A percentile compares a stretch with the other conserved stretches of the same genome.
These are phyloP conservation scores for Helicoverpa assulta DNA, from an alignment of 2,888 invertebrate species.

Conservation along the genomic window DNA sequence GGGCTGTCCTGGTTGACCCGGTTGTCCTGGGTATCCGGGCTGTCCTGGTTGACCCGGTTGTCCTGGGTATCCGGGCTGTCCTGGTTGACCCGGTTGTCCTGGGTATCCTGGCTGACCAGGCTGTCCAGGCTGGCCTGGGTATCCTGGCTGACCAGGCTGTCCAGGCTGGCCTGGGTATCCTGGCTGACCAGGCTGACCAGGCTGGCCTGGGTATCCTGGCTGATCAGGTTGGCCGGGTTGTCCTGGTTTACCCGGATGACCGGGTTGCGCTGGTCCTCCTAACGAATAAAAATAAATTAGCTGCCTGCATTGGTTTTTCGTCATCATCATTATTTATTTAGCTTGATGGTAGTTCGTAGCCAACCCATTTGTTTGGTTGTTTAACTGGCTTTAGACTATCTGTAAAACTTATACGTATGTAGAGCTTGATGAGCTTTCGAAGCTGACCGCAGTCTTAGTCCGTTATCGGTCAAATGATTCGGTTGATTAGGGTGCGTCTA, in stretches of 20 bases:
- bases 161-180: too few species aligned
- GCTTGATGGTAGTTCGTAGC: too few species aligned
- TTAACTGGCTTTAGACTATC: too few species aligned
- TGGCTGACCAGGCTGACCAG: slow-evolving; percentile 48
- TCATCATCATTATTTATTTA: too few species aligned
- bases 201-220: slow-evolving; percentile 69
- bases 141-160: background rate
- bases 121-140: background rate
- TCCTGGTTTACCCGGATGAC: slow-evolving; percentile 76
- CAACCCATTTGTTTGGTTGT: too few species aligned
- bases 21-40: slow-evolving; percentile 53
- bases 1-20: slow-evolving; percentile 37
- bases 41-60: slow-evolving; percentile 42
- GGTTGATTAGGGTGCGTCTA: too few species aligned
- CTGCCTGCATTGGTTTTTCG: too few species aligned
- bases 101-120: background rate
- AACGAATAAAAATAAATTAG: too few species aligned
- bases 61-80: slow-evolving; percentile 61
- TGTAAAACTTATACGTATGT: too few species aligned
- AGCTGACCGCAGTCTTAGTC: too few species aligned
- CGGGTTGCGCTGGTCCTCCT: slow-evolving; percentile 41
- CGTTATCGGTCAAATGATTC: too few species aligned
- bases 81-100: slow-evolving; percentile 22
- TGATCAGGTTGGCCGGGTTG: slow-evolving; percentile 40
- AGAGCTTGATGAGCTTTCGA: too few species aligned